Conservation (phyloP, 2,113 vertebrate species). For the Platysteira castanea region DNA sequence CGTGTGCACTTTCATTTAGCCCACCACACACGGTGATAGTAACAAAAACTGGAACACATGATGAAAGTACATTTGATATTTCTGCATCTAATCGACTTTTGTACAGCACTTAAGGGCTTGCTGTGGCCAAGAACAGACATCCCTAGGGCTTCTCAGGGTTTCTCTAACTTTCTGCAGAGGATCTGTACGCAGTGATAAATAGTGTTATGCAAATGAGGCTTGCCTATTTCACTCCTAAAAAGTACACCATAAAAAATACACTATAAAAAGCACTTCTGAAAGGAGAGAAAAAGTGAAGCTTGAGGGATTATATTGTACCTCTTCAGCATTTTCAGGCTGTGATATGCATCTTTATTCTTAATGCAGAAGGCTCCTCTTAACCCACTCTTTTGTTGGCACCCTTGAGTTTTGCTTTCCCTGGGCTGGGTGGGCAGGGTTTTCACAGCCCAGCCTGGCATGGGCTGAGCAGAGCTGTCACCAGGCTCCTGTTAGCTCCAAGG, state of each 20-base stretch:
- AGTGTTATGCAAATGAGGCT: background rate
- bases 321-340: background rate
- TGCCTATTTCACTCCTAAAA: background rate
- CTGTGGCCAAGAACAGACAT: background rate
- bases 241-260: background rate
- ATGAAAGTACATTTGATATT: background rate
- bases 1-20: too few species aligned
- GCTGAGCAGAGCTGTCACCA: background rate
- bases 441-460: rapidly evolving
- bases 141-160: background rate
- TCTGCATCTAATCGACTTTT: background rate
- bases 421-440: rapidly evolving
- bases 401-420: background rate
- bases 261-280: background rate
- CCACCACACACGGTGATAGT: background rate
- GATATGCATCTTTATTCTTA: background rate
- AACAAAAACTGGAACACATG: background rate
- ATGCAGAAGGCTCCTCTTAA: background rate
- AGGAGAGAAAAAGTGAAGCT: background rate
- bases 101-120: background rate
- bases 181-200: background rate
- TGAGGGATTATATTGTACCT: background rate
- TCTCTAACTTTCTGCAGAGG: background rate
- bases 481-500: background rate
- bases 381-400: background rate